Percentiles rank a stretch among this genome's conserved stretches.
These are phyloP conservation scores for Bubo blakistoni DNA, from an alignment of 2,113 vertebrate species.

Conservation along the genomic window DNA sequence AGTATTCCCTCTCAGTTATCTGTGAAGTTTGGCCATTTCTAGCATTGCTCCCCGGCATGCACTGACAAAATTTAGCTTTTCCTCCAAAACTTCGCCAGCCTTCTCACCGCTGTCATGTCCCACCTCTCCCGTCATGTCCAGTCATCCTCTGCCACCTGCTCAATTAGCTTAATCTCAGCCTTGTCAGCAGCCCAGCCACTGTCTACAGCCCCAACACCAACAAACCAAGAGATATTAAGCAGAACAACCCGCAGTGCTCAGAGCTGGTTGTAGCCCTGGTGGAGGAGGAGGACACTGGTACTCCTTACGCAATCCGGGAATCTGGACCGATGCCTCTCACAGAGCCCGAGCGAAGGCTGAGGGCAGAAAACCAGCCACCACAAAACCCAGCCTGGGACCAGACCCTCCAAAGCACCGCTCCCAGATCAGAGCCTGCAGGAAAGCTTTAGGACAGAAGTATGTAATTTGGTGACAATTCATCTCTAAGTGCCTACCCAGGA, in stretches of 20 bases:
- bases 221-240: accelerated
- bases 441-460: too few species aligned
- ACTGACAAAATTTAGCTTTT: accelerated
- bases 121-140: accelerated
- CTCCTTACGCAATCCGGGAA: not conserved
- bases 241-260: too few species aligned
- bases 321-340: too few species aligned
- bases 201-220: not conserved
- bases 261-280: not conserved
- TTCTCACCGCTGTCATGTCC: not conserved
- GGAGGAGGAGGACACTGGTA: not conserved
- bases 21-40: not conserved
- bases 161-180: not conserved
- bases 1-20: not conserved
- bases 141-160: not conserved
- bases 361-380: too few species aligned
- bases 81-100: not conserved
- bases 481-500: not conserved
- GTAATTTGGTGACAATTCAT: not conserved
- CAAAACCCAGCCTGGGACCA: not conserved
- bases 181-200: not conserved
- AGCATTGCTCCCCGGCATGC: not conserved
- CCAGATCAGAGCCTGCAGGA: accelerated
- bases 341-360: not conserved
- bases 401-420: not conserved